Percentiles rank a stretch among this genome's conserved stretches.
Conservation (phyloP, 2,113 vertebrate species). For the Alectura lathami region DNA sequence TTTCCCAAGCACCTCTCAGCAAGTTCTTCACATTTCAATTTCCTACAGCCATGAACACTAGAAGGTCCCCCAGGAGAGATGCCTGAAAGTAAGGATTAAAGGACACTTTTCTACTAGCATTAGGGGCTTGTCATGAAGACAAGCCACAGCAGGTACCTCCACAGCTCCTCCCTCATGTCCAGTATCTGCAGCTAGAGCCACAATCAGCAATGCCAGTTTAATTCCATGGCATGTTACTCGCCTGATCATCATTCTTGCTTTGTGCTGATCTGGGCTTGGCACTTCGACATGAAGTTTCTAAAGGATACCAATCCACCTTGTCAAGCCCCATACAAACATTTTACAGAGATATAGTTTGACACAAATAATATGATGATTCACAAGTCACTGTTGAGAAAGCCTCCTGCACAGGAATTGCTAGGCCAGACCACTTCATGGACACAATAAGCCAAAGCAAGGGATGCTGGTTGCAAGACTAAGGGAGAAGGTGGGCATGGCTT, state of each 20-base stretch:
- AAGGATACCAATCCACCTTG: background rate
- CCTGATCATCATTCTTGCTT: background rate
- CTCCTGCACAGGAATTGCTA: background rate
- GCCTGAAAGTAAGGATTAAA: background rate
- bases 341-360: background rate
- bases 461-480: background rate
- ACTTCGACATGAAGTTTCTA: background rate
- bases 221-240: background rate
- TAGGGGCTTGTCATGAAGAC: background rate
- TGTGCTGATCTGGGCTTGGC: background rate
- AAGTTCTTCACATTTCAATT: background rate
- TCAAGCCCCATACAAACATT: background rate
- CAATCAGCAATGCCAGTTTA: background rate
- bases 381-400: background rate
- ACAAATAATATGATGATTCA: background rate
- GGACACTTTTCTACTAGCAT: background rate
- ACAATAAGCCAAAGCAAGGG: background rate
- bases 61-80: background rate
- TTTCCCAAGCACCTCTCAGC: background rate
- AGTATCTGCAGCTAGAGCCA: background rate
- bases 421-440: background rate
- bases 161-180: background rate
- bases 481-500: background rate
- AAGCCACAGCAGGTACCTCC: background rate
- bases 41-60: accelerated